Base-by-base conservation (phyloP, 37 sponge, comb jelly and placozoan genomes). In the Axinella damicornis region DNA sequence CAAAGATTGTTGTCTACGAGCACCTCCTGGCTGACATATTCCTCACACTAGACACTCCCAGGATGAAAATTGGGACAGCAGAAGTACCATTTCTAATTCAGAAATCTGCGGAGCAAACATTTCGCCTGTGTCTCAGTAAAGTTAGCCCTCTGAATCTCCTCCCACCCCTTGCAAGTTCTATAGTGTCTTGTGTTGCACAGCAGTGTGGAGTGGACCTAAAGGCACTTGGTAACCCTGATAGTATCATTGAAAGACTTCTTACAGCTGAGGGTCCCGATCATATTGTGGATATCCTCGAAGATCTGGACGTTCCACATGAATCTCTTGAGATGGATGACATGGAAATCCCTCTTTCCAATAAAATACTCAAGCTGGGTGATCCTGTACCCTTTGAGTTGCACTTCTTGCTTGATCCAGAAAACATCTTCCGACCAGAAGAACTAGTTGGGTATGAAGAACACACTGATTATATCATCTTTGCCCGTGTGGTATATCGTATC, bases 371-470 rank as follows among this genome's bases (percentile, higher is more conserved):
- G 9, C 46, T 46, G 46, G 46, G 46, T 46, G 46, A 46, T 9
- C 46, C 6, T 46, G 46, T 46, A 46, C 46, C 46, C 9, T 24
- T 52, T 14, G 2, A 34, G 1, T 65, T 52, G 72, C 75, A 75
- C 28, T 41, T 52, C 20, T 41, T 54, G 32, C 76, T 88, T 13
- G 81, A 80, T 66, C 68, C 61, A 32, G 55, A 55, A 0, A 72
- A 85, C 82, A 80, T 81, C 20, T 90, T 85, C 39, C 30, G 70
- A 9, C 80, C 85, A 35, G 54, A 76, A 35, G 91, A 90, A 63
- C 62, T 62, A 64, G 81, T 90, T 25, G 91, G 80, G 19, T 89
- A 83, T 76, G 78, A 83, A 82, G 28, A 65, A 27, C 36, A 54
- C 30, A 71, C 72, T 19, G 34, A 73, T 31, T n/a, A 35, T 35